Base-by-base conservation (phyloP, 2,797 vertebrate genomes). In the Myoxocephalus aenaeus region DNA sequence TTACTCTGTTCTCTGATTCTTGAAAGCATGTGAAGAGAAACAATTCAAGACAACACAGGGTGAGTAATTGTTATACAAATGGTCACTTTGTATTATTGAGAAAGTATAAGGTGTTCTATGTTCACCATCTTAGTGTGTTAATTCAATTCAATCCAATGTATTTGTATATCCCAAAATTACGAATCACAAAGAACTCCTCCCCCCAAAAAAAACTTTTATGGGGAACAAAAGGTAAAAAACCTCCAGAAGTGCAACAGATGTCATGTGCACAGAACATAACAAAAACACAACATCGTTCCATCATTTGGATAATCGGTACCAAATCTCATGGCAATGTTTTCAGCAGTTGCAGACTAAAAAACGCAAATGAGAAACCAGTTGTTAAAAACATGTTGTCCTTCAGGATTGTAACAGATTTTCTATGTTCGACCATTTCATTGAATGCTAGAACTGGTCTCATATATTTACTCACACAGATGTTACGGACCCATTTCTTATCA, bases 401-500 rank as follows among this genome's bases (percentile, higher is more conserved):
- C 1, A 27, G 27, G 27, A 42, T 36, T 83, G 67, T 5, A 42
- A 29, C 14, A 29, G 1, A 51, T 32, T 64, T 72, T 62, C 20
- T 3, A 20, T 15, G 50, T 32, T 20, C 9, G 1, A 44, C 65
- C 29, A 75, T 62, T 54, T 54, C 1, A 27, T 4, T 20, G 13
- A 79, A 36, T 34, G 6, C 15, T 62, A 29, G 25, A 59, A 57
- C 9, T 5, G 2, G 25, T 46, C 11, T 59, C n/a, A 2, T n/a
- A 18, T 22, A 25, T 67, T 77, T n/a, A 53, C 51, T 78, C 1
- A 65, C 4, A 54, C 34, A 22, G 13, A 69, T 56, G 64, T 25
- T 22, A 48, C 67, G 20, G 22, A 36, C 25, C 27, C 29, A 25
- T 81, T 85, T 88, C 78, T 69, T 73, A 69, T 72, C 51, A 78